Base-by-base conservation (phyloP, 2,797 vertebrate species). In the Leuciscus waleckii region DNA sequence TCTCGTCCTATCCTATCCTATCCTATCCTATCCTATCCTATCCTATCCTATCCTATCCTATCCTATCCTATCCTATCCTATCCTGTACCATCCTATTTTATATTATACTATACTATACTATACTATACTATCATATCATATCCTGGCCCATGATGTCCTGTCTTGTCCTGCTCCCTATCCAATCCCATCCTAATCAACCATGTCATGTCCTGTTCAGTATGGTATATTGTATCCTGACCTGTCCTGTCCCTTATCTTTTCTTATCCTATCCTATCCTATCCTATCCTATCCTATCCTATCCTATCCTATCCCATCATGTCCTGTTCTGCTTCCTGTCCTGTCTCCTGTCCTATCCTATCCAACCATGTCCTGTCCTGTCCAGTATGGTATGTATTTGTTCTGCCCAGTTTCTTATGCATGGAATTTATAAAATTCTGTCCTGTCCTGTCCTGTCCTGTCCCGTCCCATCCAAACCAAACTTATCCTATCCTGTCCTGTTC, bases 401-500 rank as follows among this genome's bases (percentile, higher is more conserved):
- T 4, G 58, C 13, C 56, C 23, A 7, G 1, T 32, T 29, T 16
- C 5, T 63, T 54, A 54, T 51, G 17, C 5, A 51, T 19, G 49
- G 5, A 51, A 51, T 7, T 5, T 51, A 51, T 51, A 19, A 5
- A 51, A 61, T 26, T 4, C 3, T n/a, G 9, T 11, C 3, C n/a
- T 5, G 21, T 56, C 1, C 17, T 54, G 21, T 10, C n/a, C n/a
- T 5, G 26, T 14, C 13, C 13, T 11, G 11, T 46, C 23, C 9
- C 1, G 3, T 23, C 54, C 54, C 9, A 58, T n/a, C 56, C 23
- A n/a, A n/a, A n/a, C 56, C 23, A 11, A 11, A 11, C 56, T 5
- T 4, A 2, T n/a, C n/a, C 56, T 11, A 2, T 11, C 56, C 23
- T 5, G 0, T n/a, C 23, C 29, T 17, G 0, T 65, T 7, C 2